Conservation (phyloP, 2,888 invertebrate species). For the Chalcis sispes region DNA sequence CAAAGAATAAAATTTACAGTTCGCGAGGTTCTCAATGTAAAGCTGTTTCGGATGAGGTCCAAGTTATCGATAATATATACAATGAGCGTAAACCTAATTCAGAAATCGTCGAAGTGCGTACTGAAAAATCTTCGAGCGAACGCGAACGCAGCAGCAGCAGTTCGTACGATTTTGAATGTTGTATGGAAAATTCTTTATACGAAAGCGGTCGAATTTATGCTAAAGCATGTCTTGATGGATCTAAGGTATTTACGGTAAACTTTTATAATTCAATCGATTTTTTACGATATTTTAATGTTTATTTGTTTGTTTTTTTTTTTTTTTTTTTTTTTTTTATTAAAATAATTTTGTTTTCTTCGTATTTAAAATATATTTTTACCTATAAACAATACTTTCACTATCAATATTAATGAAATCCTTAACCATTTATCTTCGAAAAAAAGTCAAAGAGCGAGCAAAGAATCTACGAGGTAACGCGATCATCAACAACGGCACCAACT, state of each 20-base stretch:
- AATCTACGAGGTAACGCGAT: conserved; percentile 13
- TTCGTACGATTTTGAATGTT: conserved; percentile 52
- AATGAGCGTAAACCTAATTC: conserved; percentile 1
- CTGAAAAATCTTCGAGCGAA: conserved; percentile 29
- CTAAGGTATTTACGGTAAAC: conserved; percentile 30
- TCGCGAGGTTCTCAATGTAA: conserved; percentile 42
- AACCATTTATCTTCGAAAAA: no score
- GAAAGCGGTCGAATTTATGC: conserved; percentile 50
- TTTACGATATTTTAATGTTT: no score
- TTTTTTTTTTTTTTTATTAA: no score
- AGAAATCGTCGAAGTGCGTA: neutral
- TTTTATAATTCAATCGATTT: no score
- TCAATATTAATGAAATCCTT: no score
- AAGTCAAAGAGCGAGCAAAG: conserved; percentile 16
- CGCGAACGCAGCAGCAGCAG: conserved; percentile 39
- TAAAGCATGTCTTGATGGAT: conserved; percentile 13
- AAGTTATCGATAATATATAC: conserved; percentile 57
- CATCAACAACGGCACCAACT: conserved; percentile 14
- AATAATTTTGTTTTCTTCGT: no score
- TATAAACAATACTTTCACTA: no score
- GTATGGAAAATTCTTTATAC: conserved; percentile 55
- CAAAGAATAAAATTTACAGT: conserved; percentile 59
- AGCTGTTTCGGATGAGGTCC: conserved; percentile 30
- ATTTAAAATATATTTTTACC: no score
- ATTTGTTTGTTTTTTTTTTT: no score